Evolutionary conservation across 2,113 vertebrate genomes (phyloP).

Genomic region (Oceanodroma tethys): DNA sequence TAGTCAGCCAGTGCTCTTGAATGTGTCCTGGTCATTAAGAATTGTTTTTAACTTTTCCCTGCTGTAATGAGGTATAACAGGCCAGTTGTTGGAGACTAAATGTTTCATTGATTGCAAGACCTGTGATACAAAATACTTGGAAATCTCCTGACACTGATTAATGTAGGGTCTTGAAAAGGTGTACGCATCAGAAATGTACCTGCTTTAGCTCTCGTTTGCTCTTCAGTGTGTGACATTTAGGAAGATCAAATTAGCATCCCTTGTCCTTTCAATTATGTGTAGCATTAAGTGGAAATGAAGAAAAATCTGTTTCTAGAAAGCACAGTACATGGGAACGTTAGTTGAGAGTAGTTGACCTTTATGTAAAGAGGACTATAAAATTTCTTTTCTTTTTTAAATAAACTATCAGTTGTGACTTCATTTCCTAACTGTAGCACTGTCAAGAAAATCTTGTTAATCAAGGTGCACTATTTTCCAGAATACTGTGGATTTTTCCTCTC

Average conservation of each 20-base stretch:
- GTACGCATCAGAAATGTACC: not conserved
- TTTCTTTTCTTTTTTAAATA: not conserved
- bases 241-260: constrained; percentile 45
- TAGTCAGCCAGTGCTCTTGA: constrained; percentile 15
- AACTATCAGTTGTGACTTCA: not conserved
- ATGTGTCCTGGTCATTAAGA: constrained; percentile 46
- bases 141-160: constrained; percentile 41
- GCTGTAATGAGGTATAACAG: constrained; percentile 11
- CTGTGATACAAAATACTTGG: constrained; percentile 27
- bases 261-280: constrained; percentile 41
- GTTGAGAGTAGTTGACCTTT: constrained; percentile 7
- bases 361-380: not conserved
- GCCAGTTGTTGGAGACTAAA: constrained; percentile 7
- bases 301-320: constrained; percentile 47
- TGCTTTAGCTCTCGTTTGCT: not conserved
- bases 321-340: not conserved
- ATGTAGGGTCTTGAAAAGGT: not conserved
- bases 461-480: not conserved
- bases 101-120: constrained; percentile 20
- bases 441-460: not conserved
- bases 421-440: not conserved
- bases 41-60: not conserved
- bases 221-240: constrained; percentile 10
- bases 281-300: constrained; percentile 26
- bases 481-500: not conserved